Percentiles rank a stretch among this genome's conserved stretches.
phyloP scores from a whole-genome alignment of 2,888 invertebrate genomes.

The Tenthredo livida region DNA sequence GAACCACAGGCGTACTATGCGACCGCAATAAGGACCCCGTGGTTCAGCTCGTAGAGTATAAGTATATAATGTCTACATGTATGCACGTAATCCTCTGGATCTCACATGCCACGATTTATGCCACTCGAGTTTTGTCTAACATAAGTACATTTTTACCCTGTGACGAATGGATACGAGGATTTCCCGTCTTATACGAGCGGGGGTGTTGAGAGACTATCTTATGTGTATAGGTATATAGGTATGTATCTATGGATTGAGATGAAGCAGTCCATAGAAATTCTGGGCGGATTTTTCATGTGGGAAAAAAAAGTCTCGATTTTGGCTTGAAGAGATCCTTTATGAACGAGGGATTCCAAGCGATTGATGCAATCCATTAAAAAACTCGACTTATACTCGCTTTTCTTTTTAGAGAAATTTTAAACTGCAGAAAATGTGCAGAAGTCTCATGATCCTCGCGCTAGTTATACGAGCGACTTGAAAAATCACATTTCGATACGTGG shows the following conservation, averaged over 20 bases:
- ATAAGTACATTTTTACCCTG: not conserved
- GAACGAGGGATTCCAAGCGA: not conserved
- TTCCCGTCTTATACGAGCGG: not conserved
- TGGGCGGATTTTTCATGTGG: not conserved
- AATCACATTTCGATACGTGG: not conserved
- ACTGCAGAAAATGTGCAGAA: not conserved
- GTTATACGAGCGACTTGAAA: not conserved
- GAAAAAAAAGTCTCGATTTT: constrained; percentile 5
- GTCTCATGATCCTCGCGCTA: not conserved
- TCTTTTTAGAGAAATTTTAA: too few relatives aligned
- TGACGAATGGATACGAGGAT: not conserved
- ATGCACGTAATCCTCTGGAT: constrained; percentile 9
- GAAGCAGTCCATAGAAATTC: constrained; percentile 13
- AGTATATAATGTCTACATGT: not conserved
- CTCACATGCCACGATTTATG: not conserved
- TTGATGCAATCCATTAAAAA: not conserved
- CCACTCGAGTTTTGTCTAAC: constrained; percentile 6
- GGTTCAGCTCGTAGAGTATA: not conserved
- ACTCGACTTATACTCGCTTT: not conserved
- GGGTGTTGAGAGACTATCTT: not conserved
- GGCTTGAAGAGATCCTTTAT: not conserved
- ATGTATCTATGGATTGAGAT: not conserved
- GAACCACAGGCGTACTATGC: not conserved
- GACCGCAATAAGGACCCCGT: constrained; percentile 34
- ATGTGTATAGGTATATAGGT: too few relatives aligned